A percentile compares a stretch with the other conserved stretches of the same genome.
These are phyloP conservation scores for Apis florea DNA, from an alignment of 1,140 invertebrate genomes.

Conservation along the genomic window DNA sequence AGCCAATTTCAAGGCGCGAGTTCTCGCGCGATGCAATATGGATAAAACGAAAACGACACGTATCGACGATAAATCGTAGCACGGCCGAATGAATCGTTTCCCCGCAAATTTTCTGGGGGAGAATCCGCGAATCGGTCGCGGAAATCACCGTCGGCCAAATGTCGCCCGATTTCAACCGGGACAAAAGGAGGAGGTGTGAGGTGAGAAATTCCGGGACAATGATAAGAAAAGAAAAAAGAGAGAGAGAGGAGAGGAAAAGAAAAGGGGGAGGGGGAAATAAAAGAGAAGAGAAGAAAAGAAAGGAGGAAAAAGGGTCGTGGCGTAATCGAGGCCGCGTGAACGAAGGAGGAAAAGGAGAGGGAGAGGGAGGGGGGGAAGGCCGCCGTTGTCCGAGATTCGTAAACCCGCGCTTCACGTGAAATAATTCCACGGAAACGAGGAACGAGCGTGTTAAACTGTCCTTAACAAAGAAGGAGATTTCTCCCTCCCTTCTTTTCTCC, in stretches of 20 bases:
- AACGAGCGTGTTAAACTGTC: constrained; percentile 22
- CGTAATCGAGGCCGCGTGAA: constrained; percentile 19
- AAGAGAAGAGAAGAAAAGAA: not conserved
- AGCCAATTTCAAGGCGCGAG: too few species aligned
- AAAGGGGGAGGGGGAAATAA: constrained; percentile 22
- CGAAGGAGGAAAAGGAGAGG: constrained; percentile 31
- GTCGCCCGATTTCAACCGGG: constrained; percentile 35
- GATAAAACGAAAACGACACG: not conserved
- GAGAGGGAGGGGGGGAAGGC: constrained; percentile 19
- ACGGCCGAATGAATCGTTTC: not conserved
- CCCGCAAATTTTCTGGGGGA: not conserved
- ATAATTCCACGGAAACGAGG: constrained; percentile 33
- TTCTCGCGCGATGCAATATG: too few species aligned
- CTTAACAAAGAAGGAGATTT: constrained; percentile 9
- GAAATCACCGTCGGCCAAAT: constrained; percentile 38
- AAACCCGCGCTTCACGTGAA: constrained; percentile 11
- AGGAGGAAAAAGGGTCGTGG: not conserved
- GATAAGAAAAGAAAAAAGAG: constrained; percentile 15
- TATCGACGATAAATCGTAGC: not conserved
- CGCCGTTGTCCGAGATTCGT: constrained; percentile 37
- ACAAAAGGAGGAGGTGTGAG: constrained; percentile 31
- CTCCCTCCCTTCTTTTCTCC: not conserved
- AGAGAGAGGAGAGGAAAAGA: constrained; percentile 2
- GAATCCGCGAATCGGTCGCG: constrained; percentile 3
- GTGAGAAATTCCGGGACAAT: not conserved